phyloP scores from a whole-genome alignment of 2,888 invertebrate species.

The Gymnocheta viridis region DNA sequence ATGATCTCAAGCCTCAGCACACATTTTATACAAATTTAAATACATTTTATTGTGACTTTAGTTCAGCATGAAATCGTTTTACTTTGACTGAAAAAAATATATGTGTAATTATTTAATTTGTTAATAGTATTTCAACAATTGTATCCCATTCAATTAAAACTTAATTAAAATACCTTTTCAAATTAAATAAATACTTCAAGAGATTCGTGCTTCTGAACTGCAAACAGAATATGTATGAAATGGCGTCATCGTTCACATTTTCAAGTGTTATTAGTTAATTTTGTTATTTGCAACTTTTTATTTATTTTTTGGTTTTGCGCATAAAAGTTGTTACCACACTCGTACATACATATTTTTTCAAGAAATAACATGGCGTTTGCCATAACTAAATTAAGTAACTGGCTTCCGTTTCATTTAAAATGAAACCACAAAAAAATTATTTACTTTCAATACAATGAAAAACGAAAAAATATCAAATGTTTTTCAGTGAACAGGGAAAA shows the following conservation, averaged over 20 bases:
- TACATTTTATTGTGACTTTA: not conserved
- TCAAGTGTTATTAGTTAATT: conserved; percentile 48
- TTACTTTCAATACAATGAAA: not conserved
- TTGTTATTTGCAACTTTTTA: conserved; percentile 24
- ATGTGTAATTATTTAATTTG: not conserved
- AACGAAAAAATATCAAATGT: not conserved
- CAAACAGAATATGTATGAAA: not conserved
- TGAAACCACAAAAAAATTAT: not conserved
- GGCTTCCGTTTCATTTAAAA: conserved; percentile 10
- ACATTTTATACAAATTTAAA: not conserved
- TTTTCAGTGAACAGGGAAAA: no score
- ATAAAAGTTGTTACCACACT: not conserved
- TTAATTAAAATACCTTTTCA: conserved; percentile 18
- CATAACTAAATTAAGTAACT: conserved; percentile 46
- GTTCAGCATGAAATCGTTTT: not conserved
- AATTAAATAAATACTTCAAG: not conserved
- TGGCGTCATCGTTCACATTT: conserved; percentile 33
- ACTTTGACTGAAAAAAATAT: not conserved
- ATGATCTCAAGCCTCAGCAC: not conserved
- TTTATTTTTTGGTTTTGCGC: not conserved
- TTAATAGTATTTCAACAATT: not conserved
- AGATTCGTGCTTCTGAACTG: not conserved
- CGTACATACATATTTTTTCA: not conserved
- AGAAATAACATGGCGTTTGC: conserved; percentile 23
- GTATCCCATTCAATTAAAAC: not conserved